phyloP scores from a whole-genome alignment of 2,888 invertebrate species.

The Ornithoptera alexandrae region DNA sequence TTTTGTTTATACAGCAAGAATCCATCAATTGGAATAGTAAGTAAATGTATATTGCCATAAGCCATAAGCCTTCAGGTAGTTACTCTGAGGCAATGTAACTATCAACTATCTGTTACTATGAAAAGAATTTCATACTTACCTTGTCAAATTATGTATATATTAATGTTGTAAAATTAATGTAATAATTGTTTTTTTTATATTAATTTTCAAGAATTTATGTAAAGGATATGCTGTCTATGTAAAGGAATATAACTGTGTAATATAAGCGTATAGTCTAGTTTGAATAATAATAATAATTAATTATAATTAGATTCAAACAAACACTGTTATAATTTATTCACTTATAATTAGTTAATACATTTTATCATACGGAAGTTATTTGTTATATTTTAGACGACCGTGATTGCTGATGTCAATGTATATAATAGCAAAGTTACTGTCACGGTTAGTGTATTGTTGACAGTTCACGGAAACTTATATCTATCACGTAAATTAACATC shows the following conservation, averaged over 20 bases:
- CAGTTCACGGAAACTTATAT: constrained; percentile 16
- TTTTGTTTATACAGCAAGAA: neutral
- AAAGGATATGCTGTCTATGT: no score
- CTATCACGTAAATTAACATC: neutral
- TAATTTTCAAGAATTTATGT: no score
- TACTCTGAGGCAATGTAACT: no score
- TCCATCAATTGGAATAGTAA: no score
- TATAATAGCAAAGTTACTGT: constrained; percentile 5
- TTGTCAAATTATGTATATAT: no score
- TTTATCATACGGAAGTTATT: constrained; percentile 20
- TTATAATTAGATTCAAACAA: neutral
- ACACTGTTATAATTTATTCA: neutral
- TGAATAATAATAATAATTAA: neutral
- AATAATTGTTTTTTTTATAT: no score
- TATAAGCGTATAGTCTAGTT: neutral
- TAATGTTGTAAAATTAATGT: no score
- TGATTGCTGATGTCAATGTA: constrained; percentile 8
- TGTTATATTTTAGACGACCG: constrained; percentile 4
- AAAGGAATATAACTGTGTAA: no score
- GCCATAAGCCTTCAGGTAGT: no score
- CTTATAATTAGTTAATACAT: neutral
- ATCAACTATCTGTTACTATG: no score
- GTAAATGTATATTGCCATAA: no score
- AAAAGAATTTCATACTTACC: no score
- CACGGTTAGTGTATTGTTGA: constrained; percentile 9